Conservation (phyloP, 2,113 vertebrate genomes). For the Lagopus leucura region DNA sequence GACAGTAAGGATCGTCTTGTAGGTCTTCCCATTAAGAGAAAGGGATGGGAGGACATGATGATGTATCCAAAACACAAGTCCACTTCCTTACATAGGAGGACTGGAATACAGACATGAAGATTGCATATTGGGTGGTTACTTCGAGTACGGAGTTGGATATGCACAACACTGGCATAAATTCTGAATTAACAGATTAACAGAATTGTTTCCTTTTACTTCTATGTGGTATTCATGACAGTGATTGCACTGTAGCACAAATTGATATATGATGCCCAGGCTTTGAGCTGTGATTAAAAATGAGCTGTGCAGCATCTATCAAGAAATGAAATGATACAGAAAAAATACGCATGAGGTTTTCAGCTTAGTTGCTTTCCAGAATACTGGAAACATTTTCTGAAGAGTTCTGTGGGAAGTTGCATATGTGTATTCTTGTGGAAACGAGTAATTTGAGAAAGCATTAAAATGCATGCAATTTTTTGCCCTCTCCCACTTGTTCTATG, state of each 20-base stretch:
- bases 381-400: not conserved
- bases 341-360: not conserved
- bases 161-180: not conserved
- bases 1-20: not conserved
- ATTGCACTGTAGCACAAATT: not conserved
- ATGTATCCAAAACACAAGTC: not conserved
- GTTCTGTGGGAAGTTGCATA: not conserved
- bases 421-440: not conserved
- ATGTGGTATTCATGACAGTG: not conserved
- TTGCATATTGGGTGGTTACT: not conserved
- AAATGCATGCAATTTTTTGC: not conserved
- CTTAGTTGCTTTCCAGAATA: not conserved
- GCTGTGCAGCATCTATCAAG: not conserved
- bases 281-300: not conserved
- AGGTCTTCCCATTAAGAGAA: not conserved
- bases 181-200: rapidly evolving
- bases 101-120: not conserved
- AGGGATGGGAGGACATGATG: rapidly evolving
- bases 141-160: not conserved
- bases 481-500: not conserved
- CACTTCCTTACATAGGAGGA: not conserved
- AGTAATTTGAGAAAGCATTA: not conserved
- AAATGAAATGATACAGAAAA: not conserved
- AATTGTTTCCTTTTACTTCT: not conserved
- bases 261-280: not conserved